A percentile compares a stretch with the other conserved stretches of the same genome.
These are phyloP conservation scores for Papilio helenus DNA, from an alignment of 1,140 invertebrate species.

Conservation along the genomic window DNA sequence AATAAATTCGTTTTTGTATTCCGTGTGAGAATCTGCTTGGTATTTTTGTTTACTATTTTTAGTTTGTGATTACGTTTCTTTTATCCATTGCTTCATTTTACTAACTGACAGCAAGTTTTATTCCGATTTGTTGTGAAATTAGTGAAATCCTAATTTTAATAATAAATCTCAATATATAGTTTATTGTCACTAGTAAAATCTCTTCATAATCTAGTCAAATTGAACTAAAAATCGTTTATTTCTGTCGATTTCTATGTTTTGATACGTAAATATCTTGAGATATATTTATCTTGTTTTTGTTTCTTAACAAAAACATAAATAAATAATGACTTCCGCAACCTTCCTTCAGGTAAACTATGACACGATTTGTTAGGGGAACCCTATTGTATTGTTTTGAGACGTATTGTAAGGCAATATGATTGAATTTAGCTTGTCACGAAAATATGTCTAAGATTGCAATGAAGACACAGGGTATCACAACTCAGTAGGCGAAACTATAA, in stretches of 20 bases:
- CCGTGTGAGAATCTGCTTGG: not conserved
- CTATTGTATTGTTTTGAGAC: not conserved
- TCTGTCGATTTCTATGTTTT: not conserved
- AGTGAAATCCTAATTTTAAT: not conserved
- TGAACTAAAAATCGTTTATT: not conserved
- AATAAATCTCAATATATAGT: not conserved
- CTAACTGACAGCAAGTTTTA: not conserved
- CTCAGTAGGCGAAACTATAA: not conserved
- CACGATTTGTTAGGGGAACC: not conserved
- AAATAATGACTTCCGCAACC: conserved; percentile 33
- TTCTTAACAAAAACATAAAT: conserved; percentile 22
- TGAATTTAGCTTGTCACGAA: conserved; percentile 8
- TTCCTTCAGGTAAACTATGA: conserved; percentile 30
- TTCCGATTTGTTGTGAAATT: not conserved
- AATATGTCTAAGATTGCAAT: conserved; percentile 1
- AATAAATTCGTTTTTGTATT: not conserved
- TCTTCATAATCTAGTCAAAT: not conserved
- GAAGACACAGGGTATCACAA: not conserved
- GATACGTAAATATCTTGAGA: not conserved
- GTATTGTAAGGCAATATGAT: not conserved
- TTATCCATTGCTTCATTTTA: not conserved
- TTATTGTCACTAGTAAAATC: too few species aligned
- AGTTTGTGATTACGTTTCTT: not conserved
- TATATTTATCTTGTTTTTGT: conserved; percentile 7
- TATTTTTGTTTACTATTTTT: conserved; percentile 7